Base-by-base conservation (phyloP, 1,140 invertebrate genomes). In the Ceratosolen solmsi region DNA sequence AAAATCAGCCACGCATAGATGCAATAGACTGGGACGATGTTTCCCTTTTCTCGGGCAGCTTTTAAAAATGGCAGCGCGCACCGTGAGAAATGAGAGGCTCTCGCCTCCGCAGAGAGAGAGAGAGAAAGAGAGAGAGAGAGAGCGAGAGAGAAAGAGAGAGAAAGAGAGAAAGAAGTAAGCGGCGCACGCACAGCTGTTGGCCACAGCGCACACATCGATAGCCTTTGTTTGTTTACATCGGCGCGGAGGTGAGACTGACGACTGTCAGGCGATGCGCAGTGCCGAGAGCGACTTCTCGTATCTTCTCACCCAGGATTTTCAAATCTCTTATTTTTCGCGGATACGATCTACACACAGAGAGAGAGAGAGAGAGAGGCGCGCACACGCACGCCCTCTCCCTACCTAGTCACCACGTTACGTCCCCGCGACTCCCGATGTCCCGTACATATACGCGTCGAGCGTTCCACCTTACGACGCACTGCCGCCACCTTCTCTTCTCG, bases 181-280 rank as follows among this genome's bases (percentile, higher is more conserved):
- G n/a, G 36, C 13, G 20, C 22, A 76, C 25, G 73, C 73, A 76
- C 73, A 82, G 80, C 73, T 77, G 74, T 76, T 82, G 11, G 9
- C 22, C 46, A 30, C 33, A 41, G 58, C 2, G 27, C 49, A 17
- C 60, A 68, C 25, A 65, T 17, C 38, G 56, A 73, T 25, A 22
- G 22, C 20, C 74, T 82, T 82, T 82, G 80, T 82, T 82, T 82
- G 80, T 82, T 82, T 82, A 82, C 80, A 82, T 82, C 70, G 54
- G 15, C 22, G 30, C 27, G 8, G 25, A 20, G 41, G 8, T 13
- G 41, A 41, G 46, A 9, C 38, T 27, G 25, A 38, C n/a, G 46
- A 9, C 38, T 27, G 25, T 25, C n/a, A 5, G 4, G 25, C 49
- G 41, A 22, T 51, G 70, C 70, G 70, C 25, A 72, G 20, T 30